Conservation (phyloP, 1,140 invertebrate species). For the Bombus sibiricus region DNA sequence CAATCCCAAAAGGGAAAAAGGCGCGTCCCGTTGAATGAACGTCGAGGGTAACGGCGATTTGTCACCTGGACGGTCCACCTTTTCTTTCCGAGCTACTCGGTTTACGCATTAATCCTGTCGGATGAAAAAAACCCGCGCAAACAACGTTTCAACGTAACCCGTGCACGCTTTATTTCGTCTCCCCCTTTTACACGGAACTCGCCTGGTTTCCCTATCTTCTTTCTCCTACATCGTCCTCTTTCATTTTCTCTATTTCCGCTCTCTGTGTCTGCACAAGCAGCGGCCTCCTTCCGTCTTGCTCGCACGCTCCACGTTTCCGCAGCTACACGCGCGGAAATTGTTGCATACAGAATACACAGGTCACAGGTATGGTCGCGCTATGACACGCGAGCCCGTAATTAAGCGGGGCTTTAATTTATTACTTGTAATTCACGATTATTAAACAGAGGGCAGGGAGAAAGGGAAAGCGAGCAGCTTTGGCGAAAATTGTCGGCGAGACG, state of each 20-base stretch:
- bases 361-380: not conserved
- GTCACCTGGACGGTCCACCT: conserved; percentile 56
- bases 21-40: conserved; percentile 50
- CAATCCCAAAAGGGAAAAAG: conserved; percentile 1
- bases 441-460: conserved; percentile 1
- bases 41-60: conserved; percentile 50
- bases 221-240: no score
- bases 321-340: conserved; percentile 26
- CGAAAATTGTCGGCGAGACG: conserved; percentile 19
- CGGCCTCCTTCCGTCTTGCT: not conserved
- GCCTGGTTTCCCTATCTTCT: not conserved
- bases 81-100: conserved; percentile 58
- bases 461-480: conserved; percentile 8
- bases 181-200: not conserved
- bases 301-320: not conserved
- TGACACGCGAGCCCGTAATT: conserved; percentile 53
- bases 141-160: conserved; percentile 52
- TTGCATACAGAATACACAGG: conserved; percentile 21
- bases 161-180: conserved; percentile 40
- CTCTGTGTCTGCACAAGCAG: no score
- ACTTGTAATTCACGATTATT: conserved; percentile 50
- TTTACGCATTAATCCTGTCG: conserved; percentile 62
- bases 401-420: conserved; percentile 42
- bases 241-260: not conserved
- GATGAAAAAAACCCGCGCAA: conserved; percentile 59